Percentiles rank a stretch among this genome's conserved stretches.
These are phyloP conservation scores for Tetheella fluctuosa DNA, from an alignment of 2,888 invertebrate species.

Conservation along the genomic window DNA sequence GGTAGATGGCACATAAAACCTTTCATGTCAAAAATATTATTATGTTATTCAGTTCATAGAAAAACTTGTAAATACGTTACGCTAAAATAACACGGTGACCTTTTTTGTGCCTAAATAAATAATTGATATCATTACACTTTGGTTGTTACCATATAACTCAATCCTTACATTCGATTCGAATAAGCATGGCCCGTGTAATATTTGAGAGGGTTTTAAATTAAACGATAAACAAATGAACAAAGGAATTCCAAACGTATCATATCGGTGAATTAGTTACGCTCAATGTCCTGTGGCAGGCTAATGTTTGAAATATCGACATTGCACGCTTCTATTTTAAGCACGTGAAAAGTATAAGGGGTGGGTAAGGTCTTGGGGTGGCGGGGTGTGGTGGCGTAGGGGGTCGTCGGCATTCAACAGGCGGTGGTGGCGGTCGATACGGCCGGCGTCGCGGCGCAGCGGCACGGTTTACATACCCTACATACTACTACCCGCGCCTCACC, in stretches of 20 bases:
- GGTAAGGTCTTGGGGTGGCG: constrained; percentile 62
- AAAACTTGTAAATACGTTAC: neutral
- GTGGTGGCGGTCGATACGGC: constrained; percentile 72
- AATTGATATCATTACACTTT: neutral
- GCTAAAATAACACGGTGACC: neutral
- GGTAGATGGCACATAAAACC: neutral
- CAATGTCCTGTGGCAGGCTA: constrained; percentile 68
- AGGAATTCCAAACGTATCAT: constrained; percentile 34
- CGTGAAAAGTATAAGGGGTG: constrained; percentile 75
- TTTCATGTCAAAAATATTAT: neutral
- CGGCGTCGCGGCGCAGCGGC: constrained; percentile 72
- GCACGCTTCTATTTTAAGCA: constrained; percentile 81
- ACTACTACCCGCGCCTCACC: constrained; percentile 25
- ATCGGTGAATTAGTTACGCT: constrained; percentile 48
- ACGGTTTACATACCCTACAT: constrained; percentile 60
- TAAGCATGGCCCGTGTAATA: neutral
- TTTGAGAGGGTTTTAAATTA: constrained; percentile 7
- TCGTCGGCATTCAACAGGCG: constrained; percentile 82
- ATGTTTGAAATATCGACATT: constrained; percentile 81
- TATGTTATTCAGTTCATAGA: neutral
- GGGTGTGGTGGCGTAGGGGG: constrained; percentile 52
- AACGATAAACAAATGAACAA: constrained; percentile 24
- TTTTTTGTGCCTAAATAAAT: neutral
- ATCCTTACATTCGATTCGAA: neutral
- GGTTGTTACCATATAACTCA: neutral